These are phyloP conservation scores for Cancer borealis DNA, from an alignment of 2,888 invertebrate genomes.

Conservation along the genomic window DNA sequence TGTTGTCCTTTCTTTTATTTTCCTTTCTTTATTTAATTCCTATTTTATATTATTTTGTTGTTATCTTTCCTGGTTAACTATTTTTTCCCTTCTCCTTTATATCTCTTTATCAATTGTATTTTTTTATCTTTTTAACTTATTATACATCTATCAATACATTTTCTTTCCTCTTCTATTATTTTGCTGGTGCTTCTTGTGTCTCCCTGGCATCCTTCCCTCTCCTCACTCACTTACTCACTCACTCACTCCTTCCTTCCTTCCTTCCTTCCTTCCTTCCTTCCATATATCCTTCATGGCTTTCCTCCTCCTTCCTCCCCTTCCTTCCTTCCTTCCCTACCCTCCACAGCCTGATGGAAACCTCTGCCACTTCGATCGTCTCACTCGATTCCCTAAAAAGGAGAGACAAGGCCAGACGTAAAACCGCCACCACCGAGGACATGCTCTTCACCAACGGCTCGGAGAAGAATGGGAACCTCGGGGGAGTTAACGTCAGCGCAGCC, in stretches of 20 bases:
- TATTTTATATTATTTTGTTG: neutral
- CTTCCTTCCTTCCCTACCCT: constrained; percentile 63
- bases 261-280: constrained; percentile 13
- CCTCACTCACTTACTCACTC: neutral
- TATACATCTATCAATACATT: neutral
- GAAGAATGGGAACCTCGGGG: constrained; percentile 66
- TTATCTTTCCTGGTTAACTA: neutral
- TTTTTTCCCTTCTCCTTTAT: neutral
- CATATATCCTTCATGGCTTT: neutral
- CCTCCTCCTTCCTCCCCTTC: constrained; percentile 32
- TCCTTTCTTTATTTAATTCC: neutral
- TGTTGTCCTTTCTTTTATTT: neutral
- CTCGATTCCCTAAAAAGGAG: constrained; percentile 77
- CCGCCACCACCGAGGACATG: constrained; percentile 86
- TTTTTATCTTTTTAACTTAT: constrained; percentile 36
- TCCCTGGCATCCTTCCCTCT: neutral
- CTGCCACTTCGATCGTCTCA: constrained; percentile 74
- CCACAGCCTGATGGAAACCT: constrained; percentile 73
- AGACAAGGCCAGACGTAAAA: constrained; percentile 84
- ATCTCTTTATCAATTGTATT: neutral
- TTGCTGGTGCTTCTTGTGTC: neutral
- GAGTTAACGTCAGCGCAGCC: constrained; percentile 47
- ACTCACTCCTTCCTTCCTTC: neutral
- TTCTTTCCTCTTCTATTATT: neutral
- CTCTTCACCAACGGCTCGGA: constrained; percentile 83